Evolutionary conservation across 30 jellyfish, hydroid and myxozoan genomes (phyloP), one percentile per base, ranked within the genome.

Genomic region (Cassiopea xamachana): DNA sequence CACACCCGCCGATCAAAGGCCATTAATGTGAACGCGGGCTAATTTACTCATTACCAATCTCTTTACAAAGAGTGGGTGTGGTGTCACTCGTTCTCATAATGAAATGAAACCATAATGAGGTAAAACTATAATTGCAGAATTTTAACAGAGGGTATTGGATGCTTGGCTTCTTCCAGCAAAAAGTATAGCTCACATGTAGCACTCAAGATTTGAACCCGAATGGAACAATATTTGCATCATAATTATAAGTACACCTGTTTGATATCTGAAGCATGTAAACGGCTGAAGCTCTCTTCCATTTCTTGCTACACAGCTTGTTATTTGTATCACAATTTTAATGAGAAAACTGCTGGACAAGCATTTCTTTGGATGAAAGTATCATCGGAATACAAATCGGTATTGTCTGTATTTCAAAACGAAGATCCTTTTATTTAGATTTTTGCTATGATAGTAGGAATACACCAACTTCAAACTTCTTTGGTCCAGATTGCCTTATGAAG

Each of bases 201-300:
- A 3, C 64, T 55, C 64, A 55, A 3, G 12, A 55, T 10, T 55
- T 3, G 7, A 10, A 6, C 12, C 10, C 64, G 12, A 19, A 71
- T 71, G 80, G 80, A 71, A 19, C 80, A 71, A 16, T 86, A 86
- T 64, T 74, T 88, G 81, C 5, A 69, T 5, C 67, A 10, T 6
- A 79, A 88, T 70, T 79, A 46, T 73, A 58, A 49, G 6, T 74
- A 88, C 46, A 88, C 95, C 39, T 67, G 86, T 1, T 74, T 88
- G 70, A 79, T 88, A 3, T 88, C 72, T 88, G 95, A 88, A 79
- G 95, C 89, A 19, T 64, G 87, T 69, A 88, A 88, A 69, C 77
- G 95, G 15, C 76, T 88, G 46, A 43, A 72, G 61, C 62, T 88
- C 69, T 88, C 95, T 18, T 88, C 95, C 19, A 85, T 88, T 39